Percentiles rank a stretch among this genome's conserved stretches.
Evolutionary conservation across 1,140 invertebrate species (phyloP).

Genomic region (Diploscapter pachys): DNA sequence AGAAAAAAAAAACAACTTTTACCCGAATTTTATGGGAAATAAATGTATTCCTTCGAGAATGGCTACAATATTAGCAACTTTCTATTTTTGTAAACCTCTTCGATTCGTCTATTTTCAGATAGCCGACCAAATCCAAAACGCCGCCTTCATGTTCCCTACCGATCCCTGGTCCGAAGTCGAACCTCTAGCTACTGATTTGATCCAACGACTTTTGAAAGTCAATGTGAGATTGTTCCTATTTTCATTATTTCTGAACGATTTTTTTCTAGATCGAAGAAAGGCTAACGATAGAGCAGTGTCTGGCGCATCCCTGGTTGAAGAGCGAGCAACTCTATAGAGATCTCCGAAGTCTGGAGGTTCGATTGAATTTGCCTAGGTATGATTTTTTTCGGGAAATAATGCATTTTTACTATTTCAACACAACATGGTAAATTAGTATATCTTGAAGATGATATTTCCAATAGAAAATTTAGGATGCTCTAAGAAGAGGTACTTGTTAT

Average conservation of each 20-base stretch:
- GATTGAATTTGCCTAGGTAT: slow-evolving; percentile 32
- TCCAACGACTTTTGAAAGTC: slow-evolving; percentile 94
- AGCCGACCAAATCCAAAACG: slow-evolving; percentile 98
- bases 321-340: slow-evolving; percentile 58
- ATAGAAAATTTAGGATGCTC: too few species aligned
- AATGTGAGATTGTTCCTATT: slow-evolving; percentile 69
- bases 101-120: slow-evolving; percentile 20
- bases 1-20: neutral
- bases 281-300: slow-evolving; percentile 83
- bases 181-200: slow-evolving; percentile 88
- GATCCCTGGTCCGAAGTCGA: slow-evolving; percentile 96
- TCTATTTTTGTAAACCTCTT: too few species aligned
- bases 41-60: too few species aligned
- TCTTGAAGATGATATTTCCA: too few species aligned
- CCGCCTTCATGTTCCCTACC: slow-evolving; percentile 99
- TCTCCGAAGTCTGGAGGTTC: slow-evolving; percentile 41
- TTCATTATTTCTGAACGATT: slow-evolving; percentile 1
- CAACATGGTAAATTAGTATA: too few species aligned
- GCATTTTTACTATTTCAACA: neutral
- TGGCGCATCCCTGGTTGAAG: slow-evolving; percentile 87
- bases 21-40: too few species aligned
- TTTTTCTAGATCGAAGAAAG: slow-evolving; percentile 54
- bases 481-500: too few species aligned
- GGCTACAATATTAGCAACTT: too few species aligned
- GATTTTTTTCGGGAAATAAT: neutral